A percentile compares a stretch with the other conserved stretches of the same genome.
These are phyloP conservation scores for Lacanobia wlatinum DNA, from an alignment of 2,888 invertebrate species.

Conservation along the genomic window DNA sequence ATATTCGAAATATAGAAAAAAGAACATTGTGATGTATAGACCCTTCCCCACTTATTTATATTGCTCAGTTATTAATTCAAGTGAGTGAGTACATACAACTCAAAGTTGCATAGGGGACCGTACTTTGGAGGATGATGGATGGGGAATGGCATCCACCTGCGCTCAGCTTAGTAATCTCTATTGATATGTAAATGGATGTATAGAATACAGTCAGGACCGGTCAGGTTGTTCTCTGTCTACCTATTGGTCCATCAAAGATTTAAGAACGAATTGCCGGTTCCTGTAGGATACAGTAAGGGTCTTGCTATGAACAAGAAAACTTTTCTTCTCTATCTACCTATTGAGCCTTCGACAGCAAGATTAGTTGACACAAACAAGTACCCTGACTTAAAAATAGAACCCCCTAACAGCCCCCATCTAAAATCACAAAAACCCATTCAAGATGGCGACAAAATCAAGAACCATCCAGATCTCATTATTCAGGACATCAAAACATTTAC, in stretches of 20 bases:
- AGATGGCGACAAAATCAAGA: slow-evolving; percentile 47
- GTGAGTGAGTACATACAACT: slow-evolving; percentile 7
- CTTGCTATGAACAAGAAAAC: too few relatives aligned
- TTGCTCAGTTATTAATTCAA: slow-evolving; percentile 47
- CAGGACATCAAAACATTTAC: slow-evolving; percentile 53
- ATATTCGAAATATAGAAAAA: not conserved
- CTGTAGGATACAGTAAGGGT: too few relatives aligned
- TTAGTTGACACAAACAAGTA: not conserved
- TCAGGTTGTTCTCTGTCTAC: too few relatives aligned
- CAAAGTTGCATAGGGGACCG: slow-evolving; percentile 37
- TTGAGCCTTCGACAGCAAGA: not conserved
- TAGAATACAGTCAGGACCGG: not conserved
- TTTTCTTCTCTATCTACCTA: too few relatives aligned
- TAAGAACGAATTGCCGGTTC: too few relatives aligned
- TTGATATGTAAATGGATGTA: slow-evolving; percentile 3
- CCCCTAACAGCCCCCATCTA: not conserved
- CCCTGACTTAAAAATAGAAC: not conserved
- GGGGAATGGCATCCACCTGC: slow-evolving; percentile 28
- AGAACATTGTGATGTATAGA: not conserved
- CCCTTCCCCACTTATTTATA: slow-evolving; percentile 28
- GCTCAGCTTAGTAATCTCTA: slow-evolving; percentile 9
- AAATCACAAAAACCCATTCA: slow-evolving; percentile 30
- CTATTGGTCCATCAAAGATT: not conserved
- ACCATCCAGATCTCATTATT: slow-evolving; percentile 53
- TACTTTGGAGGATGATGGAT: slow-evolving; percentile 39